Evolutionary conservation across 2,888 invertebrate genomes (phyloP).

Genomic region (Mimas tiliae): DNA sequence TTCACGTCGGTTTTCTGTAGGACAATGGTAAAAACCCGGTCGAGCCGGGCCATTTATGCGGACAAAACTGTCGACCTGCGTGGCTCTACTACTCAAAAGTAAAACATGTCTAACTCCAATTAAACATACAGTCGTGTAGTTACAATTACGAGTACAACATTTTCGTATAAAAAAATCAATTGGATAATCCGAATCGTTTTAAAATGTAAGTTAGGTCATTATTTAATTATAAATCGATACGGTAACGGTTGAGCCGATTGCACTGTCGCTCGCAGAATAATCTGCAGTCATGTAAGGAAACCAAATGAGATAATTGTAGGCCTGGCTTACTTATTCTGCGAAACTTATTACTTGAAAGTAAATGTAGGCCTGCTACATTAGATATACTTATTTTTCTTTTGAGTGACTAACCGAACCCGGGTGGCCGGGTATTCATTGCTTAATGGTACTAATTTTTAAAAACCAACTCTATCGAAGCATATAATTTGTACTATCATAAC

Average conservation of each 20-base stretch:
- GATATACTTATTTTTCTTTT: no score
- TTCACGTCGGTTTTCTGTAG: no score
- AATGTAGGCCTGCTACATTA: neutral
- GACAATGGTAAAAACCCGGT: no score
- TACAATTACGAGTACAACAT: neutral
- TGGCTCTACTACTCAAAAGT: neutral
- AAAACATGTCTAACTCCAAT: no score
- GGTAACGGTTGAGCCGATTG: neutral
- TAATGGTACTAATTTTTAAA: no score
- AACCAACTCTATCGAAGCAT: no score
- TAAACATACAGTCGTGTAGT: neutral
- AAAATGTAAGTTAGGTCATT: neutral
- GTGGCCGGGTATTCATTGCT: no score
- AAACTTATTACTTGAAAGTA: neutral
- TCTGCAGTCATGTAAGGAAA: neutral
- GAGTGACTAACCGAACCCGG: no score
- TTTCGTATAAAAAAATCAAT: neutral
- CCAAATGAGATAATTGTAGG: neutral
- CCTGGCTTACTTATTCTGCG: neutral
- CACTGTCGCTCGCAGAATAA: neutral
- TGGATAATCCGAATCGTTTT: neutral
- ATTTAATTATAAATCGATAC: conserved; percentile 15
- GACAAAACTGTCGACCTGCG: no score
- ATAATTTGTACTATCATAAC: no score
- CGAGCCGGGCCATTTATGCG: no score